Base-by-base conservation (phyloP, 2,888 invertebrate genomes). In the Patella ulyssiponensis region DNA sequence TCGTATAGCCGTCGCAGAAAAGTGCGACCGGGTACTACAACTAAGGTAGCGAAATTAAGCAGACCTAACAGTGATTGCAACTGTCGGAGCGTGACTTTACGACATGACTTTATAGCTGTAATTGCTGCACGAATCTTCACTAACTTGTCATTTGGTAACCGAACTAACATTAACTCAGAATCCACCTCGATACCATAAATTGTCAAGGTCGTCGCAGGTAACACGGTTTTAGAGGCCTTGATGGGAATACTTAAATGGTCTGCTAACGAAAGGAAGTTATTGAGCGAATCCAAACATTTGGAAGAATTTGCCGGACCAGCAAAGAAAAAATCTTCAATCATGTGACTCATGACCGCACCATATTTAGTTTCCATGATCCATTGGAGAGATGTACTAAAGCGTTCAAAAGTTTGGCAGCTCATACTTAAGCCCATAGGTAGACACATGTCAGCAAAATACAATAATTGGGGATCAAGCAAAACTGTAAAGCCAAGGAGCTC, bases 401-500 rank as follows among this genome's bases (percentile, higher is more conserved):
- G 20, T 23, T 73, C 58, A 23, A 33, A 73, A 5, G 27, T 53
- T 12, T 56, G 54, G 11, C 73, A 73, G 14, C 56, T 56, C n/a
- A 27, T 33, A 56, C 73, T 73, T 3, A 20, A 23, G 17, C 73
- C 73, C 73, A 53, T 27, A 27, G 73, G 73, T n/a, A 73, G 20
- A 54, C 56, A 73, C 33, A 54, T 73, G 58, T 73, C 73, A 11
- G 23, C 33, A 27, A 54, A 73, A 17, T 54, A 73, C 15, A 23
- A 20, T 53, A 33, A 54, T 56, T 73, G 56, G 27, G 20, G 15
- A 53, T 53, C n/a, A 56, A 73, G 20, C 14, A 9, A 20, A 64
- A 64, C n/a, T n/a, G 64, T 64, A 64, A 64, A 64, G 11, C 73
- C 58, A 9, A 27, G 27, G 27, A 27, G 27, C 27, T 27, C 27